These are phyloP conservation scores for Ochropacha duplaris DNA, from an alignment of 2,888 invertebrate species.

Conservation along the genomic window DNA sequence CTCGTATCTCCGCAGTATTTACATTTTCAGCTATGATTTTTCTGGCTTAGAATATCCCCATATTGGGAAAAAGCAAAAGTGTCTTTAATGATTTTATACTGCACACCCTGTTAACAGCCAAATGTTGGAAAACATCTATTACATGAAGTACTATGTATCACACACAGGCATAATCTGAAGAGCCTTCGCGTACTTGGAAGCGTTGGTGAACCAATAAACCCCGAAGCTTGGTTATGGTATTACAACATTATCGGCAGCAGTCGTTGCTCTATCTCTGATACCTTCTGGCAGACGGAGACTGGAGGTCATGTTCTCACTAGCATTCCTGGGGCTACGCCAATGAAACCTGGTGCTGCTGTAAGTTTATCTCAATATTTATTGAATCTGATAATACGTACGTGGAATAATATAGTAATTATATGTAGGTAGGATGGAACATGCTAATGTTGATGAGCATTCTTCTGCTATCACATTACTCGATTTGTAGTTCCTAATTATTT, in stretches of 20 bases:
- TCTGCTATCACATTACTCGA: too few species aligned
- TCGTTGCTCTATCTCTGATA: conserved; percentile 96
- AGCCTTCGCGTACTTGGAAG: conserved; percentile 93
- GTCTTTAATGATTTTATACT: too few species aligned
- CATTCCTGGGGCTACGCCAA: conserved; percentile 96
- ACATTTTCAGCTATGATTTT: too few species aligned
- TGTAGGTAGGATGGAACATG: too few species aligned
- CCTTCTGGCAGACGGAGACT: conserved; percentile 99
- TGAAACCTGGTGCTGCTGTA: conserved; percentile 99
- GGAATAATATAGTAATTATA: too few species aligned
- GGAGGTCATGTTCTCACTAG: conserved; percentile 98
- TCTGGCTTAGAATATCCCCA: too few species aligned
- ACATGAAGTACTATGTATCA: not conserved
- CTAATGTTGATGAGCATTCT: too few species aligned
- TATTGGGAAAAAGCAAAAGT: too few species aligned
- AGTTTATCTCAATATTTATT: conserved; percentile 52
- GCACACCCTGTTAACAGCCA: too few species aligned
- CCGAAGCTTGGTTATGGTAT: conserved; percentile 99
- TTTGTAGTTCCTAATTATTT: too few species aligned
- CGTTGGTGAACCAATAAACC: conserved; percentile 99
- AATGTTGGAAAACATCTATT: not conserved
- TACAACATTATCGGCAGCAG: conserved; percentile 91
- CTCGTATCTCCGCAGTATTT: too few species aligned
- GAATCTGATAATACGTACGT: too few species aligned
- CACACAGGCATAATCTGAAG: conserved; percentile 84